Evolutionary conservation across 2,113 vertebrate genomes (phyloP).

Genomic region (Campylorhamphus procurvoides): DNA sequence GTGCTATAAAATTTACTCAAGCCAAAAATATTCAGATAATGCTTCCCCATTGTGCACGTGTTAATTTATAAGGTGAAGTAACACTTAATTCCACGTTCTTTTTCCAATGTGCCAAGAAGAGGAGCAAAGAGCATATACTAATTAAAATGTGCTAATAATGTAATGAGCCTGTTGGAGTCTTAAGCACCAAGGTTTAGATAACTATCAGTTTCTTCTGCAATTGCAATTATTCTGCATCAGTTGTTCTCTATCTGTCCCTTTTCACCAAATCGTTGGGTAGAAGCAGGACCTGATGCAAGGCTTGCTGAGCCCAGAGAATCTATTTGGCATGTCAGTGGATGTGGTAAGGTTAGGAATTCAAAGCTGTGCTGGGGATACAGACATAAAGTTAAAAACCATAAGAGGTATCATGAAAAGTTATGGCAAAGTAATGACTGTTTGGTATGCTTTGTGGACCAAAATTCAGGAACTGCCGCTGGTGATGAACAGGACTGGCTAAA

Average conservation of each 20-base stretch:
- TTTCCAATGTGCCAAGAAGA: neutral
- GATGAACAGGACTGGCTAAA: neutral
- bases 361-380: neutral
- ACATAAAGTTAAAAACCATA: neutral
- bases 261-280: neutral
- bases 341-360: neutral
- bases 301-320: neutral
- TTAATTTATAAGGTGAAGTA: slow-evolving; percentile 78
- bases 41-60: neutral
- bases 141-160: slow-evolving; percentile 50
- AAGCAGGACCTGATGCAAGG: neutral
- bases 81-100: slow-evolving; percentile 29
- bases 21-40: slow-evolving; percentile 54
- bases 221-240: neutral
- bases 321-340: neutral
- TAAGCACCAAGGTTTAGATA: neutral
- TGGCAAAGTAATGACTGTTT: neutral
- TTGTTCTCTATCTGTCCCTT: neutral
- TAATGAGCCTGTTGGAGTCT: neutral
- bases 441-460: neutral
- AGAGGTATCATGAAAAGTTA: neutral
- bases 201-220: neutral
- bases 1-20: slow-evolving; percentile 62
- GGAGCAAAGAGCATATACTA: neutral
- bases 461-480: neutral